Evolutionary conservation across 2,888 invertebrate genomes (phyloP).

Genomic region (Trichacis sp.): DNA sequence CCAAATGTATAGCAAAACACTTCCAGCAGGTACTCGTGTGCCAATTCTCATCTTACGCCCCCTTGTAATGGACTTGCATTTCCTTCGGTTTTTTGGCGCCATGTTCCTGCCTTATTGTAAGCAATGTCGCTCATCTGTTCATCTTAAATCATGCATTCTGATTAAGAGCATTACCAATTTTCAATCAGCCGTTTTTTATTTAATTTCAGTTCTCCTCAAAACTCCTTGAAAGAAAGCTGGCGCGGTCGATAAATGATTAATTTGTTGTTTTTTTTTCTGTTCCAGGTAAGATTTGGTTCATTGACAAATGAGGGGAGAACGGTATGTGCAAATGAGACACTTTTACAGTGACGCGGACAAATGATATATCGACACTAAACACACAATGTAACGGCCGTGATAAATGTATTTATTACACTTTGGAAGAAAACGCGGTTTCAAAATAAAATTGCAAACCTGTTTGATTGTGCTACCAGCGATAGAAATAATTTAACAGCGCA

Average conservation of each 20-base stretch:
- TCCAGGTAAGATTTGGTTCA: background rate
- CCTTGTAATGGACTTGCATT: constrained; percentile 67
- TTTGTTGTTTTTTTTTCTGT: constrained; percentile 1
- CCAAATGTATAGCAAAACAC: too few species aligned
- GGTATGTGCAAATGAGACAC: background rate
- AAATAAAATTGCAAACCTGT: background rate
- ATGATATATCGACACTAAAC: background rate
- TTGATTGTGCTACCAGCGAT: background rate
- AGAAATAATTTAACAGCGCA: background rate
- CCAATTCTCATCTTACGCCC: constrained; percentile 62
- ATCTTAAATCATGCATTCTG: constrained; percentile 17
- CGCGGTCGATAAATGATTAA: background rate
- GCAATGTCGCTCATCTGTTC: constrained; percentile 63
- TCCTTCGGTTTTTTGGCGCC: constrained; percentile 64
- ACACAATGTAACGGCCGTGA: background rate
- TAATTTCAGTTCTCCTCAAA: too few species aligned
- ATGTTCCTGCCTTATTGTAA: constrained; percentile 67
- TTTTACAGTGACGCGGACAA: background rate
- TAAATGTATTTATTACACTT: background rate
- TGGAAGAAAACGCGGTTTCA: background rate
- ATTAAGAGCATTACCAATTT: constrained; percentile 19
- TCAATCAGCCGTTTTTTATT: background rate
- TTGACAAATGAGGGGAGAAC: background rate
- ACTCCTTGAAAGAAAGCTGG: background rate
- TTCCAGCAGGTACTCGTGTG: too few species aligned